Evolutionary conservation across 2,797 vertebrate genomes (phyloP).

Genomic region (Neoniphon sammara): DNA sequence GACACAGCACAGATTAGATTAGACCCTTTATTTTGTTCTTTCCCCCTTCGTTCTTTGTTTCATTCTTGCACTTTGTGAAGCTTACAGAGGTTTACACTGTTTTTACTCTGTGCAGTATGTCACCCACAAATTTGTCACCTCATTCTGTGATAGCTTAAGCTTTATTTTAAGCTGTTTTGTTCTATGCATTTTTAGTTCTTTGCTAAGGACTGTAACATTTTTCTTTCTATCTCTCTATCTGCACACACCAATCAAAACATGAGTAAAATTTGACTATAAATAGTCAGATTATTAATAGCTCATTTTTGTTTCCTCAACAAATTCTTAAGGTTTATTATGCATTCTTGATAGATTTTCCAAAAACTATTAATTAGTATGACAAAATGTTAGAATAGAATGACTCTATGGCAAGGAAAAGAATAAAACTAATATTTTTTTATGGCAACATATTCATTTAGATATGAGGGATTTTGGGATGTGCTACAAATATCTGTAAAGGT

Average conservation of each 20-base stretch:
- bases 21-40: not conserved
- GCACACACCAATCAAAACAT: not conserved
- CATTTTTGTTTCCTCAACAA: not conserved
- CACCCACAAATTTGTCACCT: not conserved
- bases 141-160: not conserved
- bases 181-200: not conserved
- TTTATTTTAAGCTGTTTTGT: not conserved
- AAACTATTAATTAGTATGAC: not conserved
- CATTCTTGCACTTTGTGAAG: not conserved
- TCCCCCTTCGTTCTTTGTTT: slow-evolving; percentile 1
- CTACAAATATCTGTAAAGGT: too few species aligned
- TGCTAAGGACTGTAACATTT: not conserved
- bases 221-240: not conserved
- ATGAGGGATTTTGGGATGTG: too few species aligned
- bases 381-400: not conserved
- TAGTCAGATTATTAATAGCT: not conserved
- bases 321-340: not conserved
- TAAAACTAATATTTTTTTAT: not conserved
- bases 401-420: not conserved
- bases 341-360: not conserved
- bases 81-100: not conserved
- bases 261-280: not conserved
- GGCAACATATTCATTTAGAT: too few species aligned
- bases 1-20: slow-evolving; percentile 22
- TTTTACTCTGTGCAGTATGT: not conserved